Evolutionary conservation across 1,140 invertebrate genomes (phyloP).

Genomic region (Drosophila baimaii): DNA sequence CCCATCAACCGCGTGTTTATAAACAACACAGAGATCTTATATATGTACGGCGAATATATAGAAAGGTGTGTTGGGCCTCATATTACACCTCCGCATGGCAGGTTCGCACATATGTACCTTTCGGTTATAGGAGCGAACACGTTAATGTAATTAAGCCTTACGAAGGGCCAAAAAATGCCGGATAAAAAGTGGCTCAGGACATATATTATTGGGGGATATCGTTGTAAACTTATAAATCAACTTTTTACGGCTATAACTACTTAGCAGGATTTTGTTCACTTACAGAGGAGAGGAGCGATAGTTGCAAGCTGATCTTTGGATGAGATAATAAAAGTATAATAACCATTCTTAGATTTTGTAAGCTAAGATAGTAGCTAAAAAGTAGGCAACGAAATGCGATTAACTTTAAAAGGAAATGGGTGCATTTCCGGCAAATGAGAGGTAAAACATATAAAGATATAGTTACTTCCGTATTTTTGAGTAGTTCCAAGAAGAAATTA

Average conservation of each 20-base stretch:
- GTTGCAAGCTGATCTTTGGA: not conserved
- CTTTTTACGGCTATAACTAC: constrained; percentile 23
- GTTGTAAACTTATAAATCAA: constrained; percentile 21
- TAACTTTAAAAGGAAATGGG: not conserved
- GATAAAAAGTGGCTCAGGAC: constrained; percentile 15
- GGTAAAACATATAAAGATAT: too few relatives aligned
- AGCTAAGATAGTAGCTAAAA: not conserved
- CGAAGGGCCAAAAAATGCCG: constrained; percentile 8
- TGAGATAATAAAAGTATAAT: not conserved
- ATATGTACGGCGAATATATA: constrained; percentile 30
- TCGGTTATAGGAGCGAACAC: constrained; percentile 41
- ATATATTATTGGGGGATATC: constrained; percentile 30
- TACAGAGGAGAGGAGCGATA: not conserved
- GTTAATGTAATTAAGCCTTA: constrained; percentile 46
- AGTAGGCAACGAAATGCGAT: constrained; percentile 8
- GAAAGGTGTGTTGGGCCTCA: constrained; percentile 50
- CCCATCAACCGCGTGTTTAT: constrained; percentile 54
- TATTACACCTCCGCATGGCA: constrained; percentile 47
- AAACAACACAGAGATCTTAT: constrained; percentile 54
- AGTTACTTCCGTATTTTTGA: too few relatives aligned
- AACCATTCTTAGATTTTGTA: not conserved
- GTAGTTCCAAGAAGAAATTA: too few relatives aligned
- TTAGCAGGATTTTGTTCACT: constrained; percentile 19
- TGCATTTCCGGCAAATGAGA: not conserved
- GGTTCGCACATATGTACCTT: constrained; percentile 32